Percentiles rank a stretch among this genome's conserved stretches.
Conservation (phyloP, 1,140 invertebrate genomes). For the Caerostris darwini region DNA sequence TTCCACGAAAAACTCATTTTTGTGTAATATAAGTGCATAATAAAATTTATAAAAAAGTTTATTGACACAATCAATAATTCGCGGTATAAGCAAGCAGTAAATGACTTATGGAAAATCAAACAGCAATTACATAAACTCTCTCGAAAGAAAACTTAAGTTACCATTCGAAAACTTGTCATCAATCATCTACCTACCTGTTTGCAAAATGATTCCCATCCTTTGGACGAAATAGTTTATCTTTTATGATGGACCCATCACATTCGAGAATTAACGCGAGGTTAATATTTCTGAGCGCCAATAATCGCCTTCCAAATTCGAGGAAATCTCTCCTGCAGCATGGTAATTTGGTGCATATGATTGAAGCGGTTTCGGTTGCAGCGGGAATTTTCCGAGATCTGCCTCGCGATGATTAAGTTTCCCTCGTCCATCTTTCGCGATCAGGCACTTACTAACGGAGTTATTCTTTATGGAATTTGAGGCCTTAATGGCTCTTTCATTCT, state of each 20-base stretch:
- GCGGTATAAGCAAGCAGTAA: too few species aligned
- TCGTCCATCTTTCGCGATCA: neutral
- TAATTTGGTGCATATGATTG: conserved; percentile 34
- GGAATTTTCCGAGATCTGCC: neutral
- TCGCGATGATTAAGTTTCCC: neutral
- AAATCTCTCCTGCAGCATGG: neutral
- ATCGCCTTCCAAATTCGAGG: neutral
- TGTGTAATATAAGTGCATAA: too few species aligned
- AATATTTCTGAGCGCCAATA: conserved; percentile 4
- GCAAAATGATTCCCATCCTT: neutral
- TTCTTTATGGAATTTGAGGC: neutral
- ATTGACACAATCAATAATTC: too few species aligned
- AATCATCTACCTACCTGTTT: neutral
- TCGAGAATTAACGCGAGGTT: neutral
- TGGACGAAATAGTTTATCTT: neutral
- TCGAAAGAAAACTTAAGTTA: neutral
- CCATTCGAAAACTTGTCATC: neutral
- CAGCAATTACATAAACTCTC: neutral
- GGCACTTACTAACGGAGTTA: neutral
- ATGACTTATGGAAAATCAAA: too few species aligned
- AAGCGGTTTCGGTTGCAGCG: conserved; percentile 24
- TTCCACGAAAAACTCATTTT: too few species aligned
- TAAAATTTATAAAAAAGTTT: too few species aligned
- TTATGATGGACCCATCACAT: neutral
- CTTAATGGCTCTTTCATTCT: neutral